Conservation (phyloP, 1,140 invertebrate genomes). For the Diorhabda sublineata region DNA sequence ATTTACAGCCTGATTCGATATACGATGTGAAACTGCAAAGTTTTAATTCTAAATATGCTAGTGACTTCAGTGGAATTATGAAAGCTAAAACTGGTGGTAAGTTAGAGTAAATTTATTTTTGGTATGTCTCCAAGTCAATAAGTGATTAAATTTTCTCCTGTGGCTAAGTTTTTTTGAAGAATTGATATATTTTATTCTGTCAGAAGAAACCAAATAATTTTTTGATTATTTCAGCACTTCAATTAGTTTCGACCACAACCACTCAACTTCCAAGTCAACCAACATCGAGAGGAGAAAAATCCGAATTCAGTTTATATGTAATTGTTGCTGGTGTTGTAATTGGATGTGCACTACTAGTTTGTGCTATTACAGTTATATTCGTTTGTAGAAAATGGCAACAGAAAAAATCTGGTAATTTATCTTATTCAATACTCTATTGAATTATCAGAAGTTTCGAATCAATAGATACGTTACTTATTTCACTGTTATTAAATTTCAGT, state of each 20-base stretch:
- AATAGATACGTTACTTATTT: too few species aligned
- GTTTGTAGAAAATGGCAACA: constrained; percentile 49
- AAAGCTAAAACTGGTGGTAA: constrained; percentile 66
- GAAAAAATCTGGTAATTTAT: constrained; percentile 34
- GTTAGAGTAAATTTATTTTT: constrained; percentile 27
- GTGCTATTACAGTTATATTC: constrained; percentile 48
- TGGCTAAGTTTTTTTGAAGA: too few species aligned
- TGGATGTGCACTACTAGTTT: constrained; percentile 48
- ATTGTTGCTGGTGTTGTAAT: constrained; percentile 55
- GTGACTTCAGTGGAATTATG: constrained; percentile 79
- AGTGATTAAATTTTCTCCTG: too few species aligned
- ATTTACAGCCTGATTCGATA: constrained; percentile 72
- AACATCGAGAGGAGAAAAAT: constrained; percentile 6
- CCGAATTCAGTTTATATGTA: constrained; percentile 51
- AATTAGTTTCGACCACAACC: constrained; percentile 17
- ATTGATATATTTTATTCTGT: too few species aligned
- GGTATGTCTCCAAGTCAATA: neutral
- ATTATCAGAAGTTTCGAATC: too few species aligned
- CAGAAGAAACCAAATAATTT: too few species aligned
- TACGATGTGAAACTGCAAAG: constrained; percentile 91
- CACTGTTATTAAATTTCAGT: constrained; percentile 11
- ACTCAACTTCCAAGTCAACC: constrained; percentile 23
- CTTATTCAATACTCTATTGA: too few species aligned
- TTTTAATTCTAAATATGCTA: constrained; percentile 81
- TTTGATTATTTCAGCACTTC: constrained; percentile 18